Evolutionary conservation across 35 echinoderm and acorn worm genomes (phyloP).

Genomic region (Holothuria glaberrima): DNA sequence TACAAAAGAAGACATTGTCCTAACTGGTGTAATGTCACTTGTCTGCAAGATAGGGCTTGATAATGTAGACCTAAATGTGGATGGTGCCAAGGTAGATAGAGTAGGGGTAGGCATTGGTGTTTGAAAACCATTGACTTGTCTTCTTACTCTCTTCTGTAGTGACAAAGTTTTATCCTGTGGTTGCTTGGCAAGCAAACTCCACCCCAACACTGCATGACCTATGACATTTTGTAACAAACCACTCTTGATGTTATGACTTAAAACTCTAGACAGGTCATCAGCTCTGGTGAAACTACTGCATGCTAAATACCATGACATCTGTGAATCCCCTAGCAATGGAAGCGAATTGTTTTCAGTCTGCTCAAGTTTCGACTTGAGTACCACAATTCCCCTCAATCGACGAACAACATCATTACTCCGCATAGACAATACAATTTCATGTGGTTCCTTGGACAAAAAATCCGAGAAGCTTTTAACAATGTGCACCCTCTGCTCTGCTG

Average conservation of each 20-base stretch:
- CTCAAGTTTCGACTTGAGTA: background rate
- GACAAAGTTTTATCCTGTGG: background rate
- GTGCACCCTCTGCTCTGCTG: background rate
- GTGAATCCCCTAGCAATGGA: background rate
- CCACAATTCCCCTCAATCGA: background rate
- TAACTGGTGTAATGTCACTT: no score
- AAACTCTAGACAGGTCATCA: constrained; percentile 6
- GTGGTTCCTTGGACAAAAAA: constrained; percentile 4
- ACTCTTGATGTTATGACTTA: constrained; percentile 37
- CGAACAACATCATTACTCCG: background rate
- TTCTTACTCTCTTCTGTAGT: background rate
- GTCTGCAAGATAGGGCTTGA: no score
- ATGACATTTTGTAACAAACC: constrained; percentile 1
- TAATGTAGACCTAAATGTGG: background rate
- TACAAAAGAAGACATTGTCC: no score
- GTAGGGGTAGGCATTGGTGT: constrained; percentile 14
- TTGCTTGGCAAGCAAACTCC: background rate
- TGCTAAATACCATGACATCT: constrained; percentile 10
- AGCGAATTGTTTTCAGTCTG: no score
- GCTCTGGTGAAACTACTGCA: background rate
- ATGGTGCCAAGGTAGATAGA: background rate
- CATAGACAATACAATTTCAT: constrained; percentile 4
- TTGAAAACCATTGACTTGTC: constrained; percentile 14
- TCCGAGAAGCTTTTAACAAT: constrained; percentile 22
- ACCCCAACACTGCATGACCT: background rate